Conservation (phyloP, 2,797 vertebrate genomes). For the Sebastes trivittatus region DNA sequence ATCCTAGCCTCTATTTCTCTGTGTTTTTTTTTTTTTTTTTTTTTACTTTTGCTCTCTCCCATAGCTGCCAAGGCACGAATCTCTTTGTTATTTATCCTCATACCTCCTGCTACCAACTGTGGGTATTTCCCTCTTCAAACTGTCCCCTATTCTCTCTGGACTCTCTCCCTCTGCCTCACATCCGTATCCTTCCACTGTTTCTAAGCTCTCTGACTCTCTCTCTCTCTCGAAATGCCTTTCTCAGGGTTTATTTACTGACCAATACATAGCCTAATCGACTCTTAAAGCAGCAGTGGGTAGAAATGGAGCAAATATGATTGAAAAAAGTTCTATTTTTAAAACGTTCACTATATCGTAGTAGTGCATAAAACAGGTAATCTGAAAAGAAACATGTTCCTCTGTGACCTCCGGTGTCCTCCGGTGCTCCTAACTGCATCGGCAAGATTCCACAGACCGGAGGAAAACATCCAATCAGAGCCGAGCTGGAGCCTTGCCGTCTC, state of each 20-base stretch:
- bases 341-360: fast-evolving
- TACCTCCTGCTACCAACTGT: conserved; percentile 54
- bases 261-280: neutral
- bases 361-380: too few species aligned
- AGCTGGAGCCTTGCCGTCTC: too few species aligned
- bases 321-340: too few species aligned
- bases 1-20: conserved; percentile 38
- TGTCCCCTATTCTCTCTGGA: conserved; percentile 43
- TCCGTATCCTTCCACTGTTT: conserved; percentile 7
- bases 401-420: too few species aligned
- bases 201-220: neutral
- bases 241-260: conserved; percentile 21
- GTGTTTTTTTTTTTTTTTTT: neutral
- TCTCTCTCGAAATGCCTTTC: neutral
- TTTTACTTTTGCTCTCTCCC: conserved; percentile 29
- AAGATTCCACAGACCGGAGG: fast-evolving
- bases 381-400: too few species aligned
- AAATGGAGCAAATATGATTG: too few species aligned
- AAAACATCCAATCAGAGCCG: too few species aligned
- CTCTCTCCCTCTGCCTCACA: conserved; percentile 10
- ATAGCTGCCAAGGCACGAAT: conserved; percentile 44
- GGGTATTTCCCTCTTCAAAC: conserved; percentile 63
- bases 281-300: neutral
- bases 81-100: conserved; percentile 61
- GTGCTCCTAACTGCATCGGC: fast-evolving